Base-by-base conservation (phyloP, 2,113 vertebrate genomes). In the Dromaius novaehollandiae region DNA sequence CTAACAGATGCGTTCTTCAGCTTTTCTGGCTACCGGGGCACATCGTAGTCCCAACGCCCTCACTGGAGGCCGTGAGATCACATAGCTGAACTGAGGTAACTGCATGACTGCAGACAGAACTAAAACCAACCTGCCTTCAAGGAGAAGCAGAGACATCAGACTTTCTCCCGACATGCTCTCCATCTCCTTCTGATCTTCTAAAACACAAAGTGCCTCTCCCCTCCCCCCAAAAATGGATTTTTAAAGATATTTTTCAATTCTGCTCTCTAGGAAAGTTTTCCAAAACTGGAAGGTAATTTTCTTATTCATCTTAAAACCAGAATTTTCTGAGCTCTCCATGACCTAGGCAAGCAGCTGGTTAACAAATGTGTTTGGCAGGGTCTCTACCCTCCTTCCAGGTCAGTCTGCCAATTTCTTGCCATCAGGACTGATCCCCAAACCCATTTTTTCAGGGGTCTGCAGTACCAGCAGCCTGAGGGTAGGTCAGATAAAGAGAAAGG, bases 1-100 rank as follows among this genome's bases (percentile, higher is more conserved):
- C 5, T 9, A 78, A 53, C 90, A 90, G 80, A 69, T 66, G 74
- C 88, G 93, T 86, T 84, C 81, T 60, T 90, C 61, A 65, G 38
- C 82, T 94, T 86, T 82, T 63, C 90, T 94, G 88, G 70, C 88
- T 79, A 46, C 77, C n/a, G 40, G 6, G 60, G 88, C 86, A 90
- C 63, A 4, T 12, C 0, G 0, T 0, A 34, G 73, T 26, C 82
- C 82, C 0, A 0, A 56, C 69, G 82, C 42, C 48, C 73, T 86
- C 0, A 0, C 89, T 88, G 76, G 21, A 83, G 82, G n/a, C 80
- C 65, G 78, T 1, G 0, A 75, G 92, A 90, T 89, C 74, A 56
- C 2, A 0, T 7, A 64, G 16, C 34, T 42, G 51, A 48, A 56
- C 0, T 17, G n/a, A 76, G 84, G 20, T 77, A 79, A 68, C 4